phyloP scores from a whole-genome alignment of 2,797 vertebrate species.

The Centropyge bicolor region DNA sequence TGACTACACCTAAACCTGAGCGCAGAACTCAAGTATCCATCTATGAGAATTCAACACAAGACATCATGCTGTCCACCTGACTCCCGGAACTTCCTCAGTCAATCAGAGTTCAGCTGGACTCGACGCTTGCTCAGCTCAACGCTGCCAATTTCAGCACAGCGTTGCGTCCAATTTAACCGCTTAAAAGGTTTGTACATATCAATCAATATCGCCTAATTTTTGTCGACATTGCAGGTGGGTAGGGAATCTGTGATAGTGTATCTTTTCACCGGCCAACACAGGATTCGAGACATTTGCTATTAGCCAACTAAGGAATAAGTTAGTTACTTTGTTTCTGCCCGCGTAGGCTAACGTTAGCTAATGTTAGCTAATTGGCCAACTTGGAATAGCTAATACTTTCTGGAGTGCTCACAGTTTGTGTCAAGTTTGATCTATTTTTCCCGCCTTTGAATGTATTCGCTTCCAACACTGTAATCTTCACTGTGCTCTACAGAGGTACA shows the following conservation, averaged over 20 bases:
- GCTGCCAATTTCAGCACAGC: fast-evolving
- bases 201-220: not conserved
- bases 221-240: not conserved
- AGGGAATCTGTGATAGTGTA: not conserved
- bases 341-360: not conserved
- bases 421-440: not conserved
- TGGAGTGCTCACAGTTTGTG: too few relatives aligned
- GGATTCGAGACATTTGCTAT: fast-evolving
- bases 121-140: not conserved
- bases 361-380: constrained; percentile 27
- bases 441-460: too few relatives aligned
- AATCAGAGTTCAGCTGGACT: constrained; percentile 47
- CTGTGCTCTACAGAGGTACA: not conserved
- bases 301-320: not conserved
- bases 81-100: constrained; percentile 31
- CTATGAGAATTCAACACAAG: not conserved
- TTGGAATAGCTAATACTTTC: not conserved
- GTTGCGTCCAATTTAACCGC: not conserved
- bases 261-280: fast-evolving
- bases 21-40: not conserved
- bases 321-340: fast-evolving
- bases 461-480: not conserved
- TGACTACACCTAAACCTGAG: not conserved
- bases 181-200: constrained; percentile 5
- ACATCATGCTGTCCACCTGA: not conserved